phyloP scores from a whole-genome alignment of 2,888 invertebrate species.

The Drosophila mimetica region DNA sequence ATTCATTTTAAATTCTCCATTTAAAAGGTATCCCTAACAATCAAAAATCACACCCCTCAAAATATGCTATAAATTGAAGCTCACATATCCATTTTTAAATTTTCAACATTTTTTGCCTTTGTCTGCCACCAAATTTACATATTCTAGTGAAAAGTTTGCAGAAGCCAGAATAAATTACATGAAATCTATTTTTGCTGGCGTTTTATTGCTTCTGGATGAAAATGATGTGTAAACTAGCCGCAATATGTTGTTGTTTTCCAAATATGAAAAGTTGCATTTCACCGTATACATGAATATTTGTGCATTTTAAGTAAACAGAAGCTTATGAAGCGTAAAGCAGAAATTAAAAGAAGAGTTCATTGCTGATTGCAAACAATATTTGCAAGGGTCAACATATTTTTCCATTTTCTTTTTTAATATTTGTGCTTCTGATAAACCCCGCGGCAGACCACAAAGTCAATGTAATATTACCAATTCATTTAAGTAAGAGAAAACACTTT shows the following conservation, averaged over 20 bases:
- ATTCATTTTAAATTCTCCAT: too few relatives aligned
- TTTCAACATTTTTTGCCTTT: neutral
- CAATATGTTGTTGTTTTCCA: neutral
- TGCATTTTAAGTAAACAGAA: neutral
- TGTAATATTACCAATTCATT: neutral
- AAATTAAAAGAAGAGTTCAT: neutral
- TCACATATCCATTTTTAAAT: neutral
- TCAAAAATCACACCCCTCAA: neutral
- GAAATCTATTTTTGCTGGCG: slow-evolving; percentile 1
- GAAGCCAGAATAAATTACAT: slow-evolving; percentile 6
- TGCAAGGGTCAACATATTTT: neutral
- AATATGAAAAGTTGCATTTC: slow-evolving; percentile 4
- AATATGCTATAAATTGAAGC: neutral
- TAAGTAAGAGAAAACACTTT: neutral
- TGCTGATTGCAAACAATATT: neutral
- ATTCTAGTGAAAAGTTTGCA: neutral
- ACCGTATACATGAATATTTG: neutral
- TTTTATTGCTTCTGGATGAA: neutral
- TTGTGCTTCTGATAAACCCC: neutral
- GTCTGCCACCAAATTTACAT: slow-evolving; percentile 2
- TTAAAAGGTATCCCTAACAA: too few relatives aligned
- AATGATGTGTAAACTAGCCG: slow-evolving; percentile 4
- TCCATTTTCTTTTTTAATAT: neutral
- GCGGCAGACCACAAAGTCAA: neutral
- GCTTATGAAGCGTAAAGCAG: slow-evolving; percentile 4